These are phyloP conservation scores for Daboia siamensis DNA, from an alignment of 2,113 vertebrate genomes.

Conservation along the genomic window DNA sequence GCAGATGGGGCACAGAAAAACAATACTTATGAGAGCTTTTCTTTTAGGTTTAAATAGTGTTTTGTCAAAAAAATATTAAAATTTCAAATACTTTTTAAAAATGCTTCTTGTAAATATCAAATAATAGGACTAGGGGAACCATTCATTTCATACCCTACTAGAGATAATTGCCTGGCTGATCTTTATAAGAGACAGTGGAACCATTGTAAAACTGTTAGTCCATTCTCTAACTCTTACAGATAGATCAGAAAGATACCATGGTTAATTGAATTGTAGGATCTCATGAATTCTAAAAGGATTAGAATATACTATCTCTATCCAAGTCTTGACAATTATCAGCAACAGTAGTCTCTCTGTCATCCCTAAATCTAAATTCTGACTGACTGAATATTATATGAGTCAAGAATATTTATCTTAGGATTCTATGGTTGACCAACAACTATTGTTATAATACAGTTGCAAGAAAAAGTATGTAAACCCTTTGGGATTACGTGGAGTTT, in stretches of 20 bases:
- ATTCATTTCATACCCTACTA: background rate
- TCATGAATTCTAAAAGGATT: background rate
- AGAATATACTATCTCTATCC: background rate
- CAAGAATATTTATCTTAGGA: background rate
- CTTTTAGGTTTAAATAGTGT: no score
- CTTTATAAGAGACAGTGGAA: background rate
- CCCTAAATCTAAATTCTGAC: background rate
- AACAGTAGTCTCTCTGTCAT: background rate
- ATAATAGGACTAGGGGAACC: no score
- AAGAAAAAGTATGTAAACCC: no score
- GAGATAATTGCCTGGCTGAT: background rate
- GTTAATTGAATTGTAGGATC: background rate
- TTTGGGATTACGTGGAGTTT: no score
- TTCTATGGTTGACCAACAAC: background rate
- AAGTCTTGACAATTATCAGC: background rate
- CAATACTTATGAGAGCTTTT: no score
- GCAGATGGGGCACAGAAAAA: no score
- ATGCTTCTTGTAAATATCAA: no score
- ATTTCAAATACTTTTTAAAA: no score
- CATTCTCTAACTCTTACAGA: background rate
- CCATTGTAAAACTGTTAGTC: background rate
- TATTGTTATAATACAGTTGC: background rate
- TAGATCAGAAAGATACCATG: background rate
- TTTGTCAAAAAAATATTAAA: no score
- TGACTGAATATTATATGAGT: background rate